Evolutionary conservation across 2,888 invertebrate genomes (phyloP).

Genomic region (Cinara cedri): DNA sequence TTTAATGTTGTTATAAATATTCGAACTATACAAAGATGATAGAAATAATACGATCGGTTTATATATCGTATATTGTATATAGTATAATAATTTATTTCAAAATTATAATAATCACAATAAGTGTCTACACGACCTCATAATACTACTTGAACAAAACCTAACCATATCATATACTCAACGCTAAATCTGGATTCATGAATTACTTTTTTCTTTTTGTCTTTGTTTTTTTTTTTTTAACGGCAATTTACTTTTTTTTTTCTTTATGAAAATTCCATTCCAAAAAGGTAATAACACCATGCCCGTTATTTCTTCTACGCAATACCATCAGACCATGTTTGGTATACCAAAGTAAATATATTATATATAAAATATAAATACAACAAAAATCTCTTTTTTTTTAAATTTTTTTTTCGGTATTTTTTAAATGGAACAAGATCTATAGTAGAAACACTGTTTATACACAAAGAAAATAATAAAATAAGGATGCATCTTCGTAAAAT

Average conservation of each 20-base stretch:
- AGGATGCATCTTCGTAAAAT: too few species aligned
- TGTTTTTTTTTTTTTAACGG: constrained; percentile 21
- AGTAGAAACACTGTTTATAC: too few species aligned
- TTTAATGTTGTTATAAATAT: background rate
- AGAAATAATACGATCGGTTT: background rate
- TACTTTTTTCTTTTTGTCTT: too few species aligned
- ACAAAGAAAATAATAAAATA: too few species aligned
- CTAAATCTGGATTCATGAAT: background rate
- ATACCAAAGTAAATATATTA: background rate
- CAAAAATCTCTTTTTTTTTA: too few species aligned
- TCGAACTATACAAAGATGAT: background rate
- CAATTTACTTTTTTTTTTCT: constrained; percentile 2
- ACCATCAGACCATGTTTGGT: background rate
- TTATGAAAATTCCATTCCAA: background rate
- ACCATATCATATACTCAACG: background rate
- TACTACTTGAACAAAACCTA: background rate
- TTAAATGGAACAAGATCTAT: too few species aligned
- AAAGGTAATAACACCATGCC: constrained; percentile 2
- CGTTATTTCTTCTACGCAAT: constrained; percentile 2
- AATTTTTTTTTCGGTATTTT: too few species aligned
- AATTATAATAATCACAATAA: background rate
- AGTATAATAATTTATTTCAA: background rate
- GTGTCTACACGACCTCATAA: background rate
- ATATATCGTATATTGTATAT: background rate
- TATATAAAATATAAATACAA: too few species aligned